Conservation (phyloP, 1,140 invertebrate species). For the Nixonia krombeini region DNA sequence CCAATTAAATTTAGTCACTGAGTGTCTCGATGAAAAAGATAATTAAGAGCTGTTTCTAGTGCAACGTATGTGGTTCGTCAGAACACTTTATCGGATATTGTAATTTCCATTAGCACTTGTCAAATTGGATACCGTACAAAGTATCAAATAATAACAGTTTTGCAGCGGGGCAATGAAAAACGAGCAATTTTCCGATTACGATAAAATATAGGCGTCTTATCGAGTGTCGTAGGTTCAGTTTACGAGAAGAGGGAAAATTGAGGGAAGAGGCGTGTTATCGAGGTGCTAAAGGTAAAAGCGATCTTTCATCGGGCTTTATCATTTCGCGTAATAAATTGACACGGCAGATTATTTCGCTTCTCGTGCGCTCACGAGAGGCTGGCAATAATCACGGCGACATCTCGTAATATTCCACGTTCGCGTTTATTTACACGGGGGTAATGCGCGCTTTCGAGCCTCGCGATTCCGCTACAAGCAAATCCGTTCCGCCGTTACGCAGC, state of each 20-base stretch:
- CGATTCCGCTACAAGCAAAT: slow-evolving; percentile 44
- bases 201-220: not conserved
- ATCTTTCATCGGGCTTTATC: slow-evolving; percentile 35
- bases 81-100: too few species aligned
- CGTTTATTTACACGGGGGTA: slow-evolving; percentile 42
- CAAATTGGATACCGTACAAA: too few species aligned
- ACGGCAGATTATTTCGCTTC: slow-evolving; percentile 34
- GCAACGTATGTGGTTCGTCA: too few species aligned
- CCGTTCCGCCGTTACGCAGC: slow-evolving; percentile 37
- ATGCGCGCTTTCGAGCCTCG: slow-evolving; percentile 37
- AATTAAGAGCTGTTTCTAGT: too few species aligned
- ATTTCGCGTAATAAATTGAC: slow-evolving; percentile 33
- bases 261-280: not conserved
- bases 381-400: slow-evolving; percentile 42
- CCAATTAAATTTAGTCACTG: too few species aligned
- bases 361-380: slow-evolving; percentile 36
- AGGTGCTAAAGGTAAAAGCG: slow-evolving; percentile 17
- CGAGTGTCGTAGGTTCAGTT: not conserved
- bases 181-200: slow-evolving; percentile 17
- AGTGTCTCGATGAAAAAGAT: too few species aligned
- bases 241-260: not conserved
- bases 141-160: slow-evolving; percentile 27
- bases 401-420: slow-evolving; percentile 20
- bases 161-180: slow-evolving; percentile 31
- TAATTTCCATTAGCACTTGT: too few species aligned